A percentile compares a stretch with the other conserved stretches of the same genome.
These are phyloP conservation scores for Pyrrhopygopsis socrates DNA, from an alignment of 2,888 invertebrate species.

Conservation along the genomic window DNA sequence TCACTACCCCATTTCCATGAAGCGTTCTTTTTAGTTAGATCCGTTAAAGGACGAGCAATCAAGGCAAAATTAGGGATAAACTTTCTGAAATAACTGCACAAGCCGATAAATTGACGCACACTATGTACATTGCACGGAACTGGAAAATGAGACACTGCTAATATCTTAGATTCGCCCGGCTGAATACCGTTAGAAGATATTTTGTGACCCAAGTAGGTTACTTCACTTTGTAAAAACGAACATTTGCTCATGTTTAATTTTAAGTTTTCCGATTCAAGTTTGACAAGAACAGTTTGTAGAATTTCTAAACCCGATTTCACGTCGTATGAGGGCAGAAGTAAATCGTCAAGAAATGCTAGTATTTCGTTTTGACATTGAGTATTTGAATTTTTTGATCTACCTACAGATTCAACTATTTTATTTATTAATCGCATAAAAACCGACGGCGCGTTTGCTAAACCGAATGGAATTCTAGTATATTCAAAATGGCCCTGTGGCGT, in stretches of 20 bases:
- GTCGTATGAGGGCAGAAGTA: constrained; percentile 16
- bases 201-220: constrained; percentile 83
- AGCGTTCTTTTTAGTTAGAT: constrained; percentile 79
- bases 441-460: constrained; percentile 78
- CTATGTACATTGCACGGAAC: constrained; percentile 79
- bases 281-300: constrained; percentile 25
- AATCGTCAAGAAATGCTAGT: constrained; percentile 67
- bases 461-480: constrained; percentile 79
- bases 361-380: neutral
- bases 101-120: constrained; percentile 83
- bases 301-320: constrained; percentile 48
- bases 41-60: constrained; percentile 82
- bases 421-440: constrained; percentile 76
- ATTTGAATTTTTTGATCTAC: too few species aligned
- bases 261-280: constrained; percentile 58
- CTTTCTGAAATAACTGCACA: constrained; percentile 66
- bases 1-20: constrained; percentile 72
- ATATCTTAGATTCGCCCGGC: constrained; percentile 76
- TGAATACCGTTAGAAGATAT: constrained; percentile 76
- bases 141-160: constrained; percentile 75
- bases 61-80: constrained; percentile 83
- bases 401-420: constrained; percentile 60
- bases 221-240: constrained; percentile 78
- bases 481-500: constrained; percentile 79
- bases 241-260: constrained; percentile 83